Evolutionary conservation across 2,797 vertebrate species (phyloP), one percentile per base, ranked within the genome.

Genomic region (Cuniculus paca): DNA sequence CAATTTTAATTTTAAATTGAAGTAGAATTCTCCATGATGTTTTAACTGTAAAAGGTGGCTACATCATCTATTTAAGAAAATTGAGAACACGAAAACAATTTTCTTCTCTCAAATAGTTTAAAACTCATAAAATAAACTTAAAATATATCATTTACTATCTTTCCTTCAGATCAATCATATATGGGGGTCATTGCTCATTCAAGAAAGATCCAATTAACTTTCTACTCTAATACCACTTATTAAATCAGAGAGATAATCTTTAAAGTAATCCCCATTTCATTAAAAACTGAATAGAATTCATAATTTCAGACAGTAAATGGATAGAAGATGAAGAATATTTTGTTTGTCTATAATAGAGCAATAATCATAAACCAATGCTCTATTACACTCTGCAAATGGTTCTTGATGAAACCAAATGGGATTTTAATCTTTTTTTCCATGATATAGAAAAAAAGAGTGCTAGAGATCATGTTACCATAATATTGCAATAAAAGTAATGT

Each of bases 131-230:
- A 90, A 93, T 1, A 63, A 82, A 91, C 52, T 81, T 0, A 91
- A 94, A 90, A 88, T 83, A 77, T 63, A 75, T 39, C 5, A 88
- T 75, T 56, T 95, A 28, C 2, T 95, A 60, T 86, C 45, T 91
- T 95, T 80, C 31, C n/a, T 39, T 68, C 65, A 61, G 84, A 90
- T 90, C 89, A 94, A 10, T 92, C 89, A 94, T 50, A 95, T 42
- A 89, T n/a, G 86, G 88, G 86, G 90, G 85, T 86, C 82, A 96
- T 58, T 91, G 82, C 16, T 96, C 75, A 96, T 97, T 97, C 85
- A 96, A 77, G 42, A 95, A 96, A 96, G 92, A 98, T 96, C 74
- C 97, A 97, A 97, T 97, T 98, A 97, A 97, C 74, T 96, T 97
- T 96, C 89, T 82, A 89, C 36, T 93, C 45, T 91, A 95, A 96